phyloP scores from a whole-genome alignment of 2,888 invertebrate species.

The Trichopoda pennipes region DNA sequence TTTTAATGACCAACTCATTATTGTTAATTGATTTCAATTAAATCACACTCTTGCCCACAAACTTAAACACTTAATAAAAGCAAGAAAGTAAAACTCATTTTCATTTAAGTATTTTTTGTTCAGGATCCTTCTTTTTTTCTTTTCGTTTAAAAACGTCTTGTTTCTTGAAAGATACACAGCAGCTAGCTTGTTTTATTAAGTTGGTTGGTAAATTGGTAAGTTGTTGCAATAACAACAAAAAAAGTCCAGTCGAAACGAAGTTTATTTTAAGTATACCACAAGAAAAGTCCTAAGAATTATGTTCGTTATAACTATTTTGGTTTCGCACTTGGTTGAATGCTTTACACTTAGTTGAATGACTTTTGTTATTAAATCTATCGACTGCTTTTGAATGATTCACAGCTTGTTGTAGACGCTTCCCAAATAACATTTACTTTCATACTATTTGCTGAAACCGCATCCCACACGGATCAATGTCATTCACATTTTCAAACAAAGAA shows the following conservation, averaged over 20 bases:
- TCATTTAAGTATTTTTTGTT: conserved; percentile 33
- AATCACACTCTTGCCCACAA: conserved; percentile 74
- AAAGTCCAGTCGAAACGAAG: not conserved
- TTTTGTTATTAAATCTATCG: too few species aligned
- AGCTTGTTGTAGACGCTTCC: too few species aligned
- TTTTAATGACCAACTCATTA: conserved; percentile 80
- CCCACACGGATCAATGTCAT: too few species aligned
- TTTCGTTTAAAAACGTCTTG: conserved; percentile 26
- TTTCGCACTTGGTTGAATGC: too few species aligned
- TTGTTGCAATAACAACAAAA: not conserved
- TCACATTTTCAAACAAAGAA: too few species aligned
- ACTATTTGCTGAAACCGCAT: too few species aligned
- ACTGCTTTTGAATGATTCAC: too few species aligned
- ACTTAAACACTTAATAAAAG: conserved; percentile 61
- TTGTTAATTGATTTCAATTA: conserved; percentile 81
- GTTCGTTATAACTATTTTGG: too few species aligned
- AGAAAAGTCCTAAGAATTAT: not conserved
- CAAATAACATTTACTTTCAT: too few species aligned
- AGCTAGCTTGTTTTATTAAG: conserved; percentile 5
- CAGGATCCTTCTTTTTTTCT: not conserved
- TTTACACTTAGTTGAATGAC: too few species aligned
- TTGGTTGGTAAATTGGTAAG: not conserved
- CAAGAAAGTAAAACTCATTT: conserved; percentile 53
- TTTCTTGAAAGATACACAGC: conserved; percentile 22
- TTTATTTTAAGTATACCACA: not conserved